Base-by-base conservation (phyloP, 1,140 invertebrate species). In the Drosophila lini region DNA sequence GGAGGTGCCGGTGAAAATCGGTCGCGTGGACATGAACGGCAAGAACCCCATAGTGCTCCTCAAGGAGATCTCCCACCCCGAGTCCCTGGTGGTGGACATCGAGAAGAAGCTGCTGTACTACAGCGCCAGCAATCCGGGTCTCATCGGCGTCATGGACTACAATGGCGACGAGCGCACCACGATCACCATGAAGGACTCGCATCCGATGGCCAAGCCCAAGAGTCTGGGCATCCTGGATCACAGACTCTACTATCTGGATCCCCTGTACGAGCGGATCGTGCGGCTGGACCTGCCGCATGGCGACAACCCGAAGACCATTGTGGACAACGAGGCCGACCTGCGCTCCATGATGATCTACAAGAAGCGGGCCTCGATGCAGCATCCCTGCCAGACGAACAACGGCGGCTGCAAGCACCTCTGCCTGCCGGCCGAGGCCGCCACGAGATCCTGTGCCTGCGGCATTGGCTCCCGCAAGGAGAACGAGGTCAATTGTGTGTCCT, bases 391-490 rank as follows among this genome's bases (percentile, higher is more conserved):
- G 13, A 94, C 93, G 10, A 96, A 95, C 70, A 99, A 99, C 82
- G 98, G 98, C 1, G 97, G 95, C 0, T 99, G 98, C 93, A 96
- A 97, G 70, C 98, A 99, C 50, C 94, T 99, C 15, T 99, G 98
- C 91, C 94, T 99, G 11, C 98, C 98, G 0, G 94, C 94, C 5
- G 94, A 95, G 1, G 94, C 94, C 0, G 94, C 95, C 1, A 94
- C 95, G 0, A 93, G 96, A 34, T 94, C 95, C 0, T 99, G 98
- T 88, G 95, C 95, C 9, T 99, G 98, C 89, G 96, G 97, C 38
- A 95, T 98, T 42, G 98, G 98, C 4, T 98, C 97, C 81, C 95
- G 94, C 41, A 96, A 96, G 73, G 95, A 97, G 70, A 95, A 95
- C 42, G 96, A 97, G 44, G 94, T 95, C 0, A 94, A 94, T 50